These are phyloP conservation scores for Vimba vimba DNA, from an alignment of 2,113 vertebrate species.

Conservation along the genomic window DNA sequence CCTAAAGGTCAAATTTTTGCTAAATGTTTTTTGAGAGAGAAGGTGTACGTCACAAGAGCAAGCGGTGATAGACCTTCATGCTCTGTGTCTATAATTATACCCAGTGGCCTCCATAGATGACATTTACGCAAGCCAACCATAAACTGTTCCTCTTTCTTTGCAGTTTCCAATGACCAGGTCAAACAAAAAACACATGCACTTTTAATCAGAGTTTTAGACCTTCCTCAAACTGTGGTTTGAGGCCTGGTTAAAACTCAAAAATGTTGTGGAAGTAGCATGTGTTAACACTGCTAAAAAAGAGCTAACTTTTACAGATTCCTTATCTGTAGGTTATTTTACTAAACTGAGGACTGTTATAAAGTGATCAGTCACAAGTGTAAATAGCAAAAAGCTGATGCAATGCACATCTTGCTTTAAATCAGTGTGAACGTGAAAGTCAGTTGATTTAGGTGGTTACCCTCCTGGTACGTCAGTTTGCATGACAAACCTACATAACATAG, in stretches of 20 bases:
- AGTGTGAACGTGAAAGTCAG: slow-evolving; percentile 9
- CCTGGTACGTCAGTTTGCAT: slow-evolving; percentile 1
- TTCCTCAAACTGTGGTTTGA: not conserved
- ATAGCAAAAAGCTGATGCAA: not conserved
- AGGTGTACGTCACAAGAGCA: not conserved
- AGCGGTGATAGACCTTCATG: not conserved
- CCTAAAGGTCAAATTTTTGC: no score
- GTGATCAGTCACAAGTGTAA: not conserved
- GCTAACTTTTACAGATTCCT: not conserved
- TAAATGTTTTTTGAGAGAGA: no score
- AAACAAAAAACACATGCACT: not conserved
- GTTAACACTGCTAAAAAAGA: not conserved
- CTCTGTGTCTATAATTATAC: slow-evolving; percentile 8
- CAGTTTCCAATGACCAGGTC: slow-evolving; percentile 14
- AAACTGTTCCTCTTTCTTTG: not conserved
- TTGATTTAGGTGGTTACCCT: not conserved
- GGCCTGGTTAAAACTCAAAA: not conserved
- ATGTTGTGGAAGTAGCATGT: not conserved
- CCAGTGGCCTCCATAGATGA: not conserved
- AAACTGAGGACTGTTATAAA: not conserved
- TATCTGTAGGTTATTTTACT: not conserved
- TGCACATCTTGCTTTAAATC: slow-evolving; percentile 18
- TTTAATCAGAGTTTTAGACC: not conserved
- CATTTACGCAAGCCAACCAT: slow-evolving; percentile 1
- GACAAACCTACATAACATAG: slow-evolving; percentile 5